These are phyloP conservation scores for Conger conger DNA, from an alignment of 2,113 vertebrate species.

Conservation along the genomic window DNA sequence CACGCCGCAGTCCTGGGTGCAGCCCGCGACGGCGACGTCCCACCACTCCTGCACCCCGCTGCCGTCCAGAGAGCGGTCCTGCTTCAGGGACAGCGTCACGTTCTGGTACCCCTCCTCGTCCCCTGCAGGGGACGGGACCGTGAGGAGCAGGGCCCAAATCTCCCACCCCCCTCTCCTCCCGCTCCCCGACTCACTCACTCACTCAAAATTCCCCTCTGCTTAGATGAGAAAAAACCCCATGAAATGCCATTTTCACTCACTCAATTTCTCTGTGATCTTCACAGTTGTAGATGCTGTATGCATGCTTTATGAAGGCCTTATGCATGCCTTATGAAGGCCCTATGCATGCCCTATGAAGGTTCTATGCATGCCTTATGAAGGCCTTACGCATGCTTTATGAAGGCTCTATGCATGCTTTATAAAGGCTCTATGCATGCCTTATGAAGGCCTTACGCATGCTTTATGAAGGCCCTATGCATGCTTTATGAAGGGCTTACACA, in stretches of 20 bases:
- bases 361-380: no score
- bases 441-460: no score
- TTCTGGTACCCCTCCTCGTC: conserved; percentile 74
- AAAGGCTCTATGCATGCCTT: no score
- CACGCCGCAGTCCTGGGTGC: conserved; percentile 55
- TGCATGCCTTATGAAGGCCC: no score
- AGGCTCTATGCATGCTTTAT: neutral
- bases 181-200: neutral
- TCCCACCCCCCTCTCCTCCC: neutral
- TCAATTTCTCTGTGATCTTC: no score
- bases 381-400: neutral
- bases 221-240: no score
- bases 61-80: conserved; percentile 49
- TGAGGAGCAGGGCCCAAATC: neutral
- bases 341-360: no score
- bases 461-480: no score
- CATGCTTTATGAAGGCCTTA: no score
- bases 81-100: conserved; percentile 71
- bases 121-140: conserved; percentile 53
- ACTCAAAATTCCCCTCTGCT: no score
- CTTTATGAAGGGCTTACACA: neutral
- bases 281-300: no score
- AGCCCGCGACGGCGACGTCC: conserved; percentile 79
- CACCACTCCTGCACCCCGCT: conserved; percentile 86
- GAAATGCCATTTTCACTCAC: no score